These are phyloP conservation scores for Capromys pilorides DNA, from an alignment of 2,797 vertebrate species.

Conservation along the genomic window DNA sequence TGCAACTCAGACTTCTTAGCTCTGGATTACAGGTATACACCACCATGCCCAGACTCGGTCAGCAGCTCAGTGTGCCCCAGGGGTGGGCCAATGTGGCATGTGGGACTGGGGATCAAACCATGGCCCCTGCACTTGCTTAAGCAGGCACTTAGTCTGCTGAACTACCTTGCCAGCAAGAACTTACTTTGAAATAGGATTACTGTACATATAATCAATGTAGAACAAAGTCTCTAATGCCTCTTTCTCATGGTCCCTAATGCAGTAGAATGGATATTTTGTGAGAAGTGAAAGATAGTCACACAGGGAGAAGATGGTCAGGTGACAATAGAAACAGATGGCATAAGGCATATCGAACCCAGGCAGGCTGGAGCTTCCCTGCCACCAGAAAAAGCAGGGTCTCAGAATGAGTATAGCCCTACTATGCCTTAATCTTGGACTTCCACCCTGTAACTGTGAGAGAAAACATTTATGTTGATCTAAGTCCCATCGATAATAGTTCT, in stretches of 20 bases:
- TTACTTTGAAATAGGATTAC: neutral
- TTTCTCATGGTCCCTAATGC: too few relatives aligned
- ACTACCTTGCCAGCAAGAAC: neutral
- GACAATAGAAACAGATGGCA: neutral
- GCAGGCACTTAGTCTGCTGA: too few relatives aligned
- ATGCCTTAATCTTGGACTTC: neutral
- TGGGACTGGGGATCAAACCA: too few relatives aligned
- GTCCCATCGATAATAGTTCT: fast-evolving
- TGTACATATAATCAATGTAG: too few relatives aligned
- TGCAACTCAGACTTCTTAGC: too few relatives aligned
- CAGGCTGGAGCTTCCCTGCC: too few relatives aligned
- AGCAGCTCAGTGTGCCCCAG: too few relatives aligned
- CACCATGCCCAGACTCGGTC: too few relatives aligned
- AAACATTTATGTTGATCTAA: neutral
- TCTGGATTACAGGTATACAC: too few relatives aligned
- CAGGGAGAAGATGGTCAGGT: neutral
- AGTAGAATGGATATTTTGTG: fast-evolving
- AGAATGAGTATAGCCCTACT: fast-evolving
- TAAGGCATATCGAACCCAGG: fast-evolving
- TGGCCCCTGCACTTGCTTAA: too few relatives aligned
- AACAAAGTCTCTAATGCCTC: too few relatives aligned
- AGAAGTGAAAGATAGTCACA: neutral
- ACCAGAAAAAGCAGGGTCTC: neutral
- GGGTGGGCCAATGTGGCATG: too few relatives aligned
- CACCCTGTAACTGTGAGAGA: neutral